Base-by-base conservation (phyloP, 2,113 vertebrate genomes). In the Aspiorhynchus laticeps region DNA sequence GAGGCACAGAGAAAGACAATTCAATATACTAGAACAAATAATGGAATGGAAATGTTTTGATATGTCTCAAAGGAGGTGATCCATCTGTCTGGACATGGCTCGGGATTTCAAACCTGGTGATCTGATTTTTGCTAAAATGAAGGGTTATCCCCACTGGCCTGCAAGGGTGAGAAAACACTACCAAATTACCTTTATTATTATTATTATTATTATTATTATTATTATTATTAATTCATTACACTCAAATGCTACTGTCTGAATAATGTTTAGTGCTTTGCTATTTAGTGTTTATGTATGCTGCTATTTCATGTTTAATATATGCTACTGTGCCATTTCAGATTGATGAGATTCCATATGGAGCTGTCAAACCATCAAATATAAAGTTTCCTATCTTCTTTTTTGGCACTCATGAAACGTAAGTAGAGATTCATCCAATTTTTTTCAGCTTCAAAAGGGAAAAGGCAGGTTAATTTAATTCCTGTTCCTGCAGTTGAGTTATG, bases 381-480 rank as follows among this genome's bases (percentile, higher is more conserved):
- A 99, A 99, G 94, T 96, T 97, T 89, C 98, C 97, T 12, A 99
- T 99, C 92, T 99, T 99, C 95, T 99, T 99, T 95, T 99, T 99
- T 93, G 98, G 98, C 87, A 99, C 98, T 71, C 98, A 99, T 93
- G 98, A 99, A 94, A 99, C 98, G 98, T 99, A 92, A 96, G 97
- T 96, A 88, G 71, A 74, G 38, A 74, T 71, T 36, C 9, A 3
- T 71, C 17, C 10, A 71, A 4, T 8, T 36, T 17, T 56, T 56
- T 56, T 21, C 51, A 71, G 7, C 31, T 69, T 69, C 1, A 69
- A 69, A 36, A 9, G 15, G 15, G 0, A 71, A 71, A 71, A 21
- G 7, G 15, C 65, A 69, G 28, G 65, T 19, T 33, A 3, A 9
- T 69, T 69, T 2, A 69, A 69, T 31, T 21, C 31, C 6, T 71